Conservation (phyloP, 1,140 invertebrate genomes). For the Pseudachorutes palmiensis region DNA sequence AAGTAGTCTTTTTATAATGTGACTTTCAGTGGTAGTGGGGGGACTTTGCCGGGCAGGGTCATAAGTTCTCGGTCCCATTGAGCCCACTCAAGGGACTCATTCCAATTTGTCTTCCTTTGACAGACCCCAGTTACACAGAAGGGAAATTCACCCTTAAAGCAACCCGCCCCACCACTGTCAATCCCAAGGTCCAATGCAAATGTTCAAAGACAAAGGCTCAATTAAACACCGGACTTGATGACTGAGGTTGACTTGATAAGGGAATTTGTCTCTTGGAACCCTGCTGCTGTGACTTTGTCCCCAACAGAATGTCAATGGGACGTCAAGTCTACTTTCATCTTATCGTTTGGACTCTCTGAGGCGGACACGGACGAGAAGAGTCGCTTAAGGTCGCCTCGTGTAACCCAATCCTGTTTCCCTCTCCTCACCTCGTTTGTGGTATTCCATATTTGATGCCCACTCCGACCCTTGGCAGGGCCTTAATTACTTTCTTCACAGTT, state of each 20-base stretch:
- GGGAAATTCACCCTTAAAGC: neutral
- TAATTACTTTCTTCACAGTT: constrained; percentile 97
- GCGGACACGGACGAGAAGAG: no score
- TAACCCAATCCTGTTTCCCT: no score
- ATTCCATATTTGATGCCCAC: constrained; percentile 99
- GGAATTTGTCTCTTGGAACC: no score
- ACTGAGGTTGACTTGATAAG: no score
- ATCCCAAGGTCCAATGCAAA: neutral
- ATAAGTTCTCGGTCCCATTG: constrained; percentile 17
- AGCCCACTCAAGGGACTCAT: constrained; percentile 29
- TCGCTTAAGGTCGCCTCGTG: no score
- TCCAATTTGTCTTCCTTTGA: constrained; percentile 33
- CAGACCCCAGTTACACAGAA: neutral
- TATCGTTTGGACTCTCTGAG: no score
- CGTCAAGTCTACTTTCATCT: no score
- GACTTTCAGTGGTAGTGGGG: neutral
- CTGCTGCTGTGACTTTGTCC: no score
- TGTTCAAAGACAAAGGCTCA: no score
- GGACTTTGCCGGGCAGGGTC: neutral
- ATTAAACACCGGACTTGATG: no score
- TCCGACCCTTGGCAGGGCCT: constrained; percentile 93
- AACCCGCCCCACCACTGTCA: neutral
- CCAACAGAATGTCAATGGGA: no score
- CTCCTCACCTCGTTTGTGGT: constrained; percentile 84
- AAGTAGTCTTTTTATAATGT: neutral